Evolutionary conservation across 2,797 vertebrate species (phyloP).

Genomic region (Mionectes olivaceus): DNA sequence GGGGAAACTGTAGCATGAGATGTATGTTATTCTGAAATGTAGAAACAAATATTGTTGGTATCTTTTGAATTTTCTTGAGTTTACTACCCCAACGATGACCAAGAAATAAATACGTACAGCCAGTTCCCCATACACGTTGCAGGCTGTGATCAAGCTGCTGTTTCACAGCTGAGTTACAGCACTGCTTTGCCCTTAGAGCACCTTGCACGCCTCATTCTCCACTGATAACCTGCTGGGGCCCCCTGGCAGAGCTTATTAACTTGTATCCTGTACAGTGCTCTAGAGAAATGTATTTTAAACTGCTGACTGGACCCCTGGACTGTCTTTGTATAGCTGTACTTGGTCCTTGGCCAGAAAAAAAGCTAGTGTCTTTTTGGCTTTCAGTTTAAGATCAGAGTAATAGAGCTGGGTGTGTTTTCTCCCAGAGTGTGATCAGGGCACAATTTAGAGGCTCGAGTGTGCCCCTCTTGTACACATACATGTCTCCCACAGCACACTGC

Average conservation of each 20-base stretch:
- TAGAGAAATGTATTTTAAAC: not conserved
- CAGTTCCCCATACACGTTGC: not conserved
- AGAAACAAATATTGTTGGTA: not conserved
- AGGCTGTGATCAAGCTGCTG: not conserved
- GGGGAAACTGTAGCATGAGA: not conserved
- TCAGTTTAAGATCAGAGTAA: not conserved
- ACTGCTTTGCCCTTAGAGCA: not conserved
- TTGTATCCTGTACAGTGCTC: not conserved
- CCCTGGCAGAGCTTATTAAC: constrained; percentile 1
- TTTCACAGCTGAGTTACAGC: not conserved
- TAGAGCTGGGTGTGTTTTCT: not conserved
- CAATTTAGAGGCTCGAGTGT: not conserved
- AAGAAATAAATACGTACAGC: not conserved
- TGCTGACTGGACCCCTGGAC: not conserved
- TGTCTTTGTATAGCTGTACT: not conserved
- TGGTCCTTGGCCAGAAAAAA: not conserved
- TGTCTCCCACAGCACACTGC: not conserved
- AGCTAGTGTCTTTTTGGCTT: not conserved
- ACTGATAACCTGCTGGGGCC: not conserved
- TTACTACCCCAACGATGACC: not conserved
- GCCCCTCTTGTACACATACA: not conserved
- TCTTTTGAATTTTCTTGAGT: not conserved
- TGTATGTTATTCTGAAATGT: not conserved
- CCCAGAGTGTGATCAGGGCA: not conserved
- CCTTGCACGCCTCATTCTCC: not conserved